Conservation (phyloP, 2,797 vertebrate species). For the Sebastes baramenuke region DNA sequence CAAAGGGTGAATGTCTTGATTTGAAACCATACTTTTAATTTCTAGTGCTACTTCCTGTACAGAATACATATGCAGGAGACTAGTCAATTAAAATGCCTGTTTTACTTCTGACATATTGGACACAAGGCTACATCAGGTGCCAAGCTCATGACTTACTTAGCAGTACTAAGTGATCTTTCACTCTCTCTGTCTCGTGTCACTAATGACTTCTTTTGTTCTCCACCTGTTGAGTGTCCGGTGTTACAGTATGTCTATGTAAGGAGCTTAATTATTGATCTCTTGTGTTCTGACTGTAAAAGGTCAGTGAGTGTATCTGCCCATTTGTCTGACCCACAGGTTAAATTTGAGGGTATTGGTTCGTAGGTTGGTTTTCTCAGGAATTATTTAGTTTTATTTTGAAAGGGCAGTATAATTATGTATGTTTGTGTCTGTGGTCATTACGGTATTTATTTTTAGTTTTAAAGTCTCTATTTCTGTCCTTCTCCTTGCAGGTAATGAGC, state of each 20-base stretch:
- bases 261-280: neutral
- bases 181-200: neutral
- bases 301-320: neutral
- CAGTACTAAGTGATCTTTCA: neutral
- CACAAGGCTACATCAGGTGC: neutral
- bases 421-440: neutral
- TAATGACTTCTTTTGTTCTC: neutral
- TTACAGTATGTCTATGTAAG: neutral
- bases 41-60: neutral
- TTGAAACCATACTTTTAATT: neutral
- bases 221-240: neutral
- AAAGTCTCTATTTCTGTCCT: neutral
- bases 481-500: conserved; percentile 86
- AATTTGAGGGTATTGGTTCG: neutral
- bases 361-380: neutral
- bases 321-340: neutral
- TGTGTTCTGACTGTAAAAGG: neutral
- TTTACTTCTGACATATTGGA: neutral
- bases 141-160: neutral
- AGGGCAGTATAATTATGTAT: neutral
- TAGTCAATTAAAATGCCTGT: neutral
- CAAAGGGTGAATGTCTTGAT: neutral
- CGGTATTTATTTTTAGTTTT: neutral
- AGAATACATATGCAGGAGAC: neutral
- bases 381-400: neutral